phyloP scores from a whole-genome alignment of 2,888 invertebrate species.

The Oeneis ivallda region DNA sequence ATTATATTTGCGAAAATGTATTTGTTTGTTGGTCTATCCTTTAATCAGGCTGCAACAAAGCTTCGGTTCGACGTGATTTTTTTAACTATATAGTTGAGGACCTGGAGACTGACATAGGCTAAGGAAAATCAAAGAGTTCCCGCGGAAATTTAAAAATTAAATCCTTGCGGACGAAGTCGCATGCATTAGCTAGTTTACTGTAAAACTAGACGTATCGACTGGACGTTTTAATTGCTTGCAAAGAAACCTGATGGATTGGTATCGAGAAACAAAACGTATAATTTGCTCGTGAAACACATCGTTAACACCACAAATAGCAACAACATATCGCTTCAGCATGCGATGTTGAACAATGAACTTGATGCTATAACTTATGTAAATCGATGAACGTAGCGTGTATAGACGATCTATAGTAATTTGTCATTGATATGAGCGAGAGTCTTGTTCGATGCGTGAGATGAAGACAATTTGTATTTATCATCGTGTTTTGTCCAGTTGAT shows the following conservation, averaged over 20 bases:
- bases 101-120: too few species aligned
- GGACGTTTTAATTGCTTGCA: not conserved
- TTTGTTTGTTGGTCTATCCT: too few species aligned
- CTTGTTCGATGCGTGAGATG: slow-evolving; percentile 16
- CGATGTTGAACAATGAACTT: slow-evolving; percentile 29
- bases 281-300: not conserved
- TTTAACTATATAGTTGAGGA: too few species aligned
- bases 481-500: not conserved
- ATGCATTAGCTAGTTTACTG: not conserved
- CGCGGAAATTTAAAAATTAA: too few species aligned
- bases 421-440: slow-evolving; percentile 25
- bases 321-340: slow-evolving; percentile 15
- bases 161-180: too few species aligned
- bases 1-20: too few species aligned
- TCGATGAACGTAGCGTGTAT: slow-evolving; percentile 23
- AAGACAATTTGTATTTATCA: slow-evolving; percentile 7
- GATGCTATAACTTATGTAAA: slow-evolving; percentile 25
- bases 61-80: too few species aligned
- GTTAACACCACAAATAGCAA: not conserved
- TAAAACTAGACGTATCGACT: not conserved
- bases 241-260: not conserved
- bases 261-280: not conserved
- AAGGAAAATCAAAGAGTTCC: too few species aligned
- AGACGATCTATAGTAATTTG: slow-evolving; percentile 16
- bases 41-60: too few species aligned